phyloP scores from a whole-genome alignment of 2,113 vertebrate species.

The Sinocyclocheilus rhinocerous region DNA sequence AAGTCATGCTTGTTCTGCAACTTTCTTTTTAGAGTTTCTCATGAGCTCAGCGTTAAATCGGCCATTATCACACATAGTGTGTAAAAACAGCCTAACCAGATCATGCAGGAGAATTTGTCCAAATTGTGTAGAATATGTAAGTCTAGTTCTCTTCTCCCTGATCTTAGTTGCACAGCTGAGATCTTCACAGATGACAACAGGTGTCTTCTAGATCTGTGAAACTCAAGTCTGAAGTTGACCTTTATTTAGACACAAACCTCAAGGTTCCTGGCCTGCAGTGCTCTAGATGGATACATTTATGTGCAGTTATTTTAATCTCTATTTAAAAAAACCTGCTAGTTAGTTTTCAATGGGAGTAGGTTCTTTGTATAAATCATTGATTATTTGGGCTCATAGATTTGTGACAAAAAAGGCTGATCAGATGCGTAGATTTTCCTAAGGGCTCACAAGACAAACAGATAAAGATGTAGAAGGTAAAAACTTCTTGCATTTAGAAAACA shows the following conservation, averaged over 20 bases:
- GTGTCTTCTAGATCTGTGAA: slow-evolving; percentile 31
- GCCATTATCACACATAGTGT: background rate
- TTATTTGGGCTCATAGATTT: background rate
- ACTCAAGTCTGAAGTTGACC: slow-evolving; percentile 46
- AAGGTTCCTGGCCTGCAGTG: slow-evolving; percentile 20
- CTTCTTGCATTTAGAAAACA: slow-evolving; percentile 69
- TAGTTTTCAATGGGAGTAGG: background rate
- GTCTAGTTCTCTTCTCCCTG: background rate
- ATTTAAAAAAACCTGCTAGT: background rate
- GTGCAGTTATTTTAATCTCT: background rate
- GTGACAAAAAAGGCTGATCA: background rate
- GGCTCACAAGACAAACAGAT: background rate
- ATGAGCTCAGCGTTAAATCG: background rate
- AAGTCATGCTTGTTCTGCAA: slow-evolving; percentile 12
- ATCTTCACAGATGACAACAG: slow-evolving; percentile 41
- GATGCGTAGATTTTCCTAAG: background rate
- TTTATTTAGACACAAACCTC: slow-evolving; percentile 73
- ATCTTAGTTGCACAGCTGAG: background rate
- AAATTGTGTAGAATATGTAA: background rate
- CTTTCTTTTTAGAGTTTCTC: background rate
- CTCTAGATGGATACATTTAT: background rate
- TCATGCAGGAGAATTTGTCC: background rate
- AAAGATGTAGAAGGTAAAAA: slow-evolving; percentile 37
- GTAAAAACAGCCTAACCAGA: background rate
- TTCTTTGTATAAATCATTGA: background rate